Evolutionary conservation across 2,113 vertebrate genomes (phyloP).

Genomic region (Anseranas semipalmata): DNA sequence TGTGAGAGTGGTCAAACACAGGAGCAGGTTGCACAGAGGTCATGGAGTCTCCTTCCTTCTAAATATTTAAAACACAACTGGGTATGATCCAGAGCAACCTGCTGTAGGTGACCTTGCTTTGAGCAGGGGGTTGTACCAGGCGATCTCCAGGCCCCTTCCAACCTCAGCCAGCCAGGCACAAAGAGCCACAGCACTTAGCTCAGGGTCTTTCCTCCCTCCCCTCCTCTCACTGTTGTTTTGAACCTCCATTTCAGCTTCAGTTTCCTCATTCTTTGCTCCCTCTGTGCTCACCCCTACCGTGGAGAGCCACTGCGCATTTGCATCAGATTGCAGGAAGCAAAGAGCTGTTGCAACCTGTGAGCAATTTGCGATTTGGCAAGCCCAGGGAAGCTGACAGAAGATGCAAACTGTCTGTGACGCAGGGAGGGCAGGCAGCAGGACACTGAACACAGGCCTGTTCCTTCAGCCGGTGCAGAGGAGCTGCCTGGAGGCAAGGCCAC

Average conservation of each 20-base stretch:
- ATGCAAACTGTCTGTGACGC: not conserved
- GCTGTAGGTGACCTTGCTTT: no score
- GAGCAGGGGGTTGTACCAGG: no score
- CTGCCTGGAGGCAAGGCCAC: not conserved
- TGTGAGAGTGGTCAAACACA: not conserved
- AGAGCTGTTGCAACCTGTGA: not conserved
- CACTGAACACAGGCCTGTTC: fast-evolving
- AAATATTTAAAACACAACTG: no score
- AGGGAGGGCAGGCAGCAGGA: not conserved
- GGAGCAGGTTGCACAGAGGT: not conserved
- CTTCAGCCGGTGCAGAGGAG: not conserved
- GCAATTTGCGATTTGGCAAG: not conserved
- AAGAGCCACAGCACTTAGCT: not conserved
- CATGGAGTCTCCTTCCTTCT: no score
- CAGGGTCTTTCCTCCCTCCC: not conserved
- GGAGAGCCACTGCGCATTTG: not conserved
- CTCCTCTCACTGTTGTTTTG: not conserved
- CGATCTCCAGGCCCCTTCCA: no score
- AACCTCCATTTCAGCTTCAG: not conserved
- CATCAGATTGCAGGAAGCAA: slow-evolving; percentile 3
- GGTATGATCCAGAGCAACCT: no score
- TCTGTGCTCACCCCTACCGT: not conserved
- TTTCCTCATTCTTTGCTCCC: not conserved
- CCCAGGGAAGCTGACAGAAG: not conserved
- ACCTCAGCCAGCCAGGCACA: not conserved